Conservation (phyloP, 1,140 invertebrate genomes). For the Brachionus sp. region DNA sequence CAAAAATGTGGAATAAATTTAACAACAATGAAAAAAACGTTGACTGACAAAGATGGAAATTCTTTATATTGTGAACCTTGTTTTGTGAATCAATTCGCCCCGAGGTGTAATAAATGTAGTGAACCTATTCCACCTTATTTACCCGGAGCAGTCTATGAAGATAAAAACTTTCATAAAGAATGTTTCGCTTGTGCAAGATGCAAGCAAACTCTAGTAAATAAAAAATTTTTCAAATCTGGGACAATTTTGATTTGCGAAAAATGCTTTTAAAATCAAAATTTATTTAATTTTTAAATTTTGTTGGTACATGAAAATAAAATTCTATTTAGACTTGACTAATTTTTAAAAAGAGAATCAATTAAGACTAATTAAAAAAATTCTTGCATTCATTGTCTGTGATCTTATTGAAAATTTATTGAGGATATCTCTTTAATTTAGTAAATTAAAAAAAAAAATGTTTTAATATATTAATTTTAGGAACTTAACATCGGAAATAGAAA, state of each 20-base stretch:
- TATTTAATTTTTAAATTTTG: neutral
- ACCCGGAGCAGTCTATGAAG: constrained; percentile 2
- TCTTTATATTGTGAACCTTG: constrained; percentile 29
- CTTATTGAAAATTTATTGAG: too few relatives aligned
- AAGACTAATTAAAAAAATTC: too few relatives aligned
- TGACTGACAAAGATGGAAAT: constrained; percentile 36
- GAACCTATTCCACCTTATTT: constrained; percentile 25
- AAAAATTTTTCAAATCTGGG: constrained; percentile 33
- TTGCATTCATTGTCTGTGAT: too few relatives aligned
- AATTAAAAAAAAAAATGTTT: too few relatives aligned
- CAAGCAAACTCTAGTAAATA: constrained; percentile 8
- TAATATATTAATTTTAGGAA: too few relatives aligned
- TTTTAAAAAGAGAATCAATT: too few relatives aligned
- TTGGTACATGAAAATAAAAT: neutral
- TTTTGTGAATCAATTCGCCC: neutral
- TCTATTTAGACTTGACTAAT: too few relatives aligned
- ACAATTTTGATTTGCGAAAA: constrained; percentile 28
- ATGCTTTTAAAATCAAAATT: neutral
- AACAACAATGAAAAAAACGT: constrained; percentile 15
- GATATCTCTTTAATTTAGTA: too few relatives aligned
- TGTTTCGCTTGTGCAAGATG: constrained; percentile 38
- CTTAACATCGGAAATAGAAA: too few relatives aligned
- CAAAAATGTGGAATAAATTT: neutral
- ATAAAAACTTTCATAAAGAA: constrained; percentile 42
- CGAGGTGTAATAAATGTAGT: constrained; percentile 27